phyloP scores from a whole-genome alignment of 37 sponge, comb jelly and placozoan species.

The Beroe ovata region DNA sequence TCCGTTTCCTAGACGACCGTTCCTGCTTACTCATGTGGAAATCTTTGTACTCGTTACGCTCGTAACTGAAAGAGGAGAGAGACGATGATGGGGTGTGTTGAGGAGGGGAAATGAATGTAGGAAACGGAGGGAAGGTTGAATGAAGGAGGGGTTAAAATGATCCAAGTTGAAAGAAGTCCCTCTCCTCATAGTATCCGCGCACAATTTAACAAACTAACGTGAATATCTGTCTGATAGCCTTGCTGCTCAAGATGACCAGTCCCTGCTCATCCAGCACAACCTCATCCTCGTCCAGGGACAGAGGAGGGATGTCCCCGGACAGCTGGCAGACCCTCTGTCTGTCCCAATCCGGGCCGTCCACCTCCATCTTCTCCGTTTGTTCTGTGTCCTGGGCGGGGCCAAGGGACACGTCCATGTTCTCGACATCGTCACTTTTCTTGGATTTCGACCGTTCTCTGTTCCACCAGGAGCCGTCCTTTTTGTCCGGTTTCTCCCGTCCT shows the following conservation, averaged over 20 bases:
- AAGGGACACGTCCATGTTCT: neutral
- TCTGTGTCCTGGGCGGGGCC: neutral
- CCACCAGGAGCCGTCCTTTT: neutral
- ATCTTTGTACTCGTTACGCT: constrained; percentile 23
- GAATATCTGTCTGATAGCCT: neutral
- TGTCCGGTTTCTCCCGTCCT: neutral
- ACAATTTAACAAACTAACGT: no score
- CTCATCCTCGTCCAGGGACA: neutral
- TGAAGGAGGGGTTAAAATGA: no score
- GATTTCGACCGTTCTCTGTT: neutral
- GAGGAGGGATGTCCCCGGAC: neutral
- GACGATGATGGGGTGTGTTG: no score
- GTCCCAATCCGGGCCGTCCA: neutral
- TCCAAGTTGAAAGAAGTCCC: no score
- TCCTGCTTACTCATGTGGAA: constrained; percentile 18
- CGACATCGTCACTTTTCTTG: neutral
- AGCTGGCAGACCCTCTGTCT: neutral
- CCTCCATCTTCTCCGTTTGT: neutral
- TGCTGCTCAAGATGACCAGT: neutral
- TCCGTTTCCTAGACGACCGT: neutral
- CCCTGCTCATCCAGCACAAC: neutral
- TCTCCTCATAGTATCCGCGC: no score
- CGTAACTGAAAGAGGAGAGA: neutral
- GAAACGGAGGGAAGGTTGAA: no score
- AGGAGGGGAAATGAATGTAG: no score